phyloP scores from a whole-genome alignment of 2,113 vertebrate species.

The Apodemus speciosus region DNA sequence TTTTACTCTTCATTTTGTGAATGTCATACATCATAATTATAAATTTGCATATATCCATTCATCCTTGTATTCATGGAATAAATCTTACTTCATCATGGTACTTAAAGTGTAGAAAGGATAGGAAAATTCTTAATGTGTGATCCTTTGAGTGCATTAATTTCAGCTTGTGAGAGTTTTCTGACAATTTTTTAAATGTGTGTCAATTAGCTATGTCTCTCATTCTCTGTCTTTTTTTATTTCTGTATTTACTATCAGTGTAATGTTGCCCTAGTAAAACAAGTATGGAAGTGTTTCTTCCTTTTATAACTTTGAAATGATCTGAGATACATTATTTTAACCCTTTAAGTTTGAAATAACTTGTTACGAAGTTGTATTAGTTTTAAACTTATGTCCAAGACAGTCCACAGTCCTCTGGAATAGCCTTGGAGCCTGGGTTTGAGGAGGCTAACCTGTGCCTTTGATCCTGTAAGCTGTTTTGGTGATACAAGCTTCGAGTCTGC shows the following conservation, averaged over 20 bases:
- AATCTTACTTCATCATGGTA: not conserved
- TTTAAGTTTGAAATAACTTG: not conserved
- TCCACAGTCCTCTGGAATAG: too few relatives aligned
- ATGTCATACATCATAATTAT: not conserved
- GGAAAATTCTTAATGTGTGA: not conserved
- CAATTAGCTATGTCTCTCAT: too few relatives aligned
- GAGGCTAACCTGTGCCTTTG: too few relatives aligned
- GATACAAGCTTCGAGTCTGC: not conserved
- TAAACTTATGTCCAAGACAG: not conserved
- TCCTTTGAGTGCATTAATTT: not conserved
- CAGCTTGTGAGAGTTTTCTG: not conserved
- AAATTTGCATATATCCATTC: too few relatives aligned
- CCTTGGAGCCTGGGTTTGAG: not conserved
- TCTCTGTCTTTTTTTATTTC: not conserved
- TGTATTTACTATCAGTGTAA: not conserved
- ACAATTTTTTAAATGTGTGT: not conserved
- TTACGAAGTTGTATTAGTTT: not conserved
- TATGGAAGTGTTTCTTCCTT: not conserved
- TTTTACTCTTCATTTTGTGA: not conserved
- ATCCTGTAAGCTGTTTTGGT: not conserved
- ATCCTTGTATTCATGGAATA: not conserved
- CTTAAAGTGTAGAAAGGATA: not conserved
- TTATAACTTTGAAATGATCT: not conserved
- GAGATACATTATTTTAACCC: not conserved
- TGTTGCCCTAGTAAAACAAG: not conserved